Evolutionary conservation across 1,140 invertebrate species (phyloP), one percentile per base, ranked within the genome.

Genomic region (Euura lappo): DNA sequence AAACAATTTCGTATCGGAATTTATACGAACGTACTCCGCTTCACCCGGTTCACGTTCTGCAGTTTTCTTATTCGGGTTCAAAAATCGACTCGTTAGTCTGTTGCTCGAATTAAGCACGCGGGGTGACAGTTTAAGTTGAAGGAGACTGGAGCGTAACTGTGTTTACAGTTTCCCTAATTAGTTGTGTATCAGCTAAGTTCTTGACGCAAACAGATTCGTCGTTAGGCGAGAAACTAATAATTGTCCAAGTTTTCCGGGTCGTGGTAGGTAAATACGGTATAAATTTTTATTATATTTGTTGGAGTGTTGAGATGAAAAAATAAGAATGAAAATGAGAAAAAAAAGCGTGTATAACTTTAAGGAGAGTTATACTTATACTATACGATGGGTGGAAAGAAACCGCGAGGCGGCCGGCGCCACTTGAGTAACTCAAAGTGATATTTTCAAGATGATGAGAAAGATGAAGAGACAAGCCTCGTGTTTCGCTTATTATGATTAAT

Each of bases 1-100:
- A 60, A 60, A 60, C 51, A 60, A 60, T 60, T 60, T 8, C 51
- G 51, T 60, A n/a, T 60, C 51, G 51, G 51, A 60, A 60, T 60
- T 28, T 28, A 28, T 28, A 28, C 28, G 28, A 28, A 28, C 28
- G 28, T 28, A 28, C 28, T 28, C 28, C 28, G 28, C 28, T 28
- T 28, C 28, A 28, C 28, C 28, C 28, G 28, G 28, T 28, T 28
- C 28, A 28, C 28, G 28, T 28, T 28, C n/a, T n/a, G n/a, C 28
- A 28, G 28, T 28, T 28, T 28, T 28, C 28, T 28, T 28, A 1
- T 28, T 28, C 28, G 1, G 28, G 28, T 28, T 28, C 0, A 28
- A 28, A 28, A 28, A 28, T 28, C 28, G 28, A 28, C 28, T 28
- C 28, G 28, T 28, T 28, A 28, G 28, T 28, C 28, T 28, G 28